Conservation (phyloP, 2,888 invertebrate species). For the Thelaira solivaga region DNA sequence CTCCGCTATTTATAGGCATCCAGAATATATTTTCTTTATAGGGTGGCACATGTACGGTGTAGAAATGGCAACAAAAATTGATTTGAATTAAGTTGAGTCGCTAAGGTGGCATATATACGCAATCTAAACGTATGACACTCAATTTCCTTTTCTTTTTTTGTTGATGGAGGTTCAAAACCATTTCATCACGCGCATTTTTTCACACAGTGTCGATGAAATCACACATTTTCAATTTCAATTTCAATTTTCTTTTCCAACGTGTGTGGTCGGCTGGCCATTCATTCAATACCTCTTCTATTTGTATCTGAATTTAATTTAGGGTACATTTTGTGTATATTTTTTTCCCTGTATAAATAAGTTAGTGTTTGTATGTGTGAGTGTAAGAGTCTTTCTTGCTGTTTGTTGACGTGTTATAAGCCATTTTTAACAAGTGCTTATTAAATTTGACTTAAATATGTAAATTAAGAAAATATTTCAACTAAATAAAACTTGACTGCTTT, state of each 20-base stretch:
- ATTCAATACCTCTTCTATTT: constrained; percentile 19
- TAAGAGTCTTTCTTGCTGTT: not conserved
- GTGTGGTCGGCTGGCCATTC: constrained; percentile 39
- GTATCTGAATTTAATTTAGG: constrained; percentile 11
- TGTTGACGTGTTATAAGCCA: not conserved
- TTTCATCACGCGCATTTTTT: constrained; percentile 54
- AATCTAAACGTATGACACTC: too few species aligned
- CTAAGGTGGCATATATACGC: too few species aligned
- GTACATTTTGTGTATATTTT: not conserved
- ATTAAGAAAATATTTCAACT: constrained; percentile 31
- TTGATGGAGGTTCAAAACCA: too few species aligned
- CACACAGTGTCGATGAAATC: constrained; percentile 58
- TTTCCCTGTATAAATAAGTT: too few species aligned
- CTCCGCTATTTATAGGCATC: too few species aligned
- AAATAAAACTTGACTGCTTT: not conserved
- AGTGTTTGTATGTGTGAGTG: not conserved
- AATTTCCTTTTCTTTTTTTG: too few species aligned
- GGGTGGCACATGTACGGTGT: too few species aligned
- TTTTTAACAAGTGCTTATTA: constrained; percentile 60
- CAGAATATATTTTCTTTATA: too few species aligned
- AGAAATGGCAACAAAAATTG: too few species aligned
- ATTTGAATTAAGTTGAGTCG: too few species aligned
- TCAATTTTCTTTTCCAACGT: constrained; percentile 39
- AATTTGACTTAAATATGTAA: constrained; percentile 59
- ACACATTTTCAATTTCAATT: constrained; percentile 38